A percentile compares a stretch with the other conserved stretches of the same genome.
phyloP scores from a whole-genome alignment of 2,113 vertebrate genomes.

The Lichenostomus cassidix region DNA sequence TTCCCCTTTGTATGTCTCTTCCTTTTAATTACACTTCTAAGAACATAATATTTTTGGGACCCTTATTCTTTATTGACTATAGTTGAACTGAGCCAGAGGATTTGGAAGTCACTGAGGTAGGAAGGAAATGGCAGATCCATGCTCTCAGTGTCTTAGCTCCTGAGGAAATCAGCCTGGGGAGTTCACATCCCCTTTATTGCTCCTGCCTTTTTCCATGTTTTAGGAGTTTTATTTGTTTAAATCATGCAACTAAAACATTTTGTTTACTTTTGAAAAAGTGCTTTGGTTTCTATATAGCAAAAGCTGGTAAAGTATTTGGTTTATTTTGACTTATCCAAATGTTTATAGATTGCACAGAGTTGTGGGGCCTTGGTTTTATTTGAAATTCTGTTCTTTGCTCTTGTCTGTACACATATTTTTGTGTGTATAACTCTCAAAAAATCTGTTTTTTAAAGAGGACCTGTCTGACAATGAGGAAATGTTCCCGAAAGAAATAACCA shows the following conservation, averaged over 20 bases:
- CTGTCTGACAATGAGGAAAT: conserved; percentile 87
- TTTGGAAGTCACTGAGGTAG: neutral
- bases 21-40: neutral
- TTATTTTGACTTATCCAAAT: neutral
- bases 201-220: neutral
- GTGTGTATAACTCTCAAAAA: conserved; percentile 13
- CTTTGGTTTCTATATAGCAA: neutral
- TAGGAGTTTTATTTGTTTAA: neutral
- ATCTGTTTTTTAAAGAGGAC: conserved; percentile 80
- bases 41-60: neutral
- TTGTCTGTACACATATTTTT: neutral
- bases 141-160: neutral
- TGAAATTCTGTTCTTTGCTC: neutral
- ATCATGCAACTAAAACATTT: neutral
- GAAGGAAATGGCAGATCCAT: neutral
- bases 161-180: neutral
- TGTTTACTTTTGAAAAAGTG: neutral
- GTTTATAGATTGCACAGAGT: neutral
- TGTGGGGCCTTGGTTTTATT: neutral
- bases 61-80: neutral
- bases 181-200: neutral
- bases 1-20: neutral
- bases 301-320: neutral
- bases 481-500: conserved; percentile 90
- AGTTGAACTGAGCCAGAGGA: neutral